Percentiles rank a stretch among this genome's conserved stretches.
Evolutionary conservation across 2,113 vertebrate species (phyloP).

Genomic region (Protobothrops flavoviridis): DNA sequence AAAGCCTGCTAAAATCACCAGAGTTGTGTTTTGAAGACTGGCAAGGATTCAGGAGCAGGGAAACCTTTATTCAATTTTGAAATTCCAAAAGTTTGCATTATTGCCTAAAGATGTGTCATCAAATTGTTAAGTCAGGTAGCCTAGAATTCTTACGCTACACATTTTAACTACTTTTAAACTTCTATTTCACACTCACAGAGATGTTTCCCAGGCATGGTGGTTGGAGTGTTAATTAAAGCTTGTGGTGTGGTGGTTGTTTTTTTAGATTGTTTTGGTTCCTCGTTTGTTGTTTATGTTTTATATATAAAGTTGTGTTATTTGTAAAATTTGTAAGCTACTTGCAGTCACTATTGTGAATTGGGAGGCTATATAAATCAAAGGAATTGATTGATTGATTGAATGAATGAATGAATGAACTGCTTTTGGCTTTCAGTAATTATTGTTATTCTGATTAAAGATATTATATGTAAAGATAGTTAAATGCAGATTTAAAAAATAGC

Average conservation of each 20-base stretch:
- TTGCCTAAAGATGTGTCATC: neutral
- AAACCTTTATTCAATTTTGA: neutral
- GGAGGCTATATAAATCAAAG: neutral
- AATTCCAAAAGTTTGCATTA: neutral
- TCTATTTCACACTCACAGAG: neutral
- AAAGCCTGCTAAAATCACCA: neutral
- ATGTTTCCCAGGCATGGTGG: no score
- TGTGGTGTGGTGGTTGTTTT: no score
- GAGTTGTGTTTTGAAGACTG: neutral
- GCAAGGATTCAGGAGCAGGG: neutral
- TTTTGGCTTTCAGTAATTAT: neutral
- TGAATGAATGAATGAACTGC: neutral
- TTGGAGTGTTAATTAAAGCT: no score
- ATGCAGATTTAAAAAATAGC: neutral
- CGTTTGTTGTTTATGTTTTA: no score
- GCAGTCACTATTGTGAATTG: no score
- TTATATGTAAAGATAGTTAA: neutral
- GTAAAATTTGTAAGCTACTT: no score
- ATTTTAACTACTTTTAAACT: neutral
- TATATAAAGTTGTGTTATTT: no score
- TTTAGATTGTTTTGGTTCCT: no score
- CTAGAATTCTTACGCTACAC: neutral
- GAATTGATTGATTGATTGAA: neutral
- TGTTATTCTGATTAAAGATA: neutral
- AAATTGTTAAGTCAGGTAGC: neutral